phyloP scores from a whole-genome alignment of 2,888 invertebrate genomes.

The Lysandra coridon region DNA sequence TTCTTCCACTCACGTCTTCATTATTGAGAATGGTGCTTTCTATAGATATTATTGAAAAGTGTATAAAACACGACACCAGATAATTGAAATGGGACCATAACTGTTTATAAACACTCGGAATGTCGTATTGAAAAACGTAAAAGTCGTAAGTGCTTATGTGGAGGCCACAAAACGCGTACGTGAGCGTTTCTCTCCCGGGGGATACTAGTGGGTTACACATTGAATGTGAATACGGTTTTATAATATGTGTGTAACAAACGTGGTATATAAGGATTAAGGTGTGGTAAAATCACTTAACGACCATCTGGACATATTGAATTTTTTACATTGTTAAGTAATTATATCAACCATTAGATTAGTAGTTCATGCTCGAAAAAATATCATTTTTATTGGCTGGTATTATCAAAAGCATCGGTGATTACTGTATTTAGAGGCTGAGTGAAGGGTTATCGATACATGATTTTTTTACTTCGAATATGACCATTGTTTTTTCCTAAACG shows the following conservation, averaged over 20 bases:
- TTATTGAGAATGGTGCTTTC: too few species aligned
- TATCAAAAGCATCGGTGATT: too few species aligned
- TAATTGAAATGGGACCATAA: neutral
- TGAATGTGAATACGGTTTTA: neutral
- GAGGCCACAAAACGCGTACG: constrained; percentile 1
- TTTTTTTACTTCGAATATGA: too few species aligned
- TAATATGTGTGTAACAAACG: neutral
- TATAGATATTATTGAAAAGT: neutral
- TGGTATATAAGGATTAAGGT: neutral
- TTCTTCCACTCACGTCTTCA: too few species aligned
- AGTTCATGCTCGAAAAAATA: too few species aligned
- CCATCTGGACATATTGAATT: too few species aligned
- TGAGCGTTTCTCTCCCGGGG: neutral
- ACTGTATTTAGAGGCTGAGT: too few species aligned
- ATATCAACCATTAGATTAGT: too few species aligned
- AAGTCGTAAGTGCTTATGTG: neutral
- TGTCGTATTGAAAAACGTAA: constrained; percentile 6
- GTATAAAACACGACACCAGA: neutral
- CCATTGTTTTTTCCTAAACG: too few species aligned
- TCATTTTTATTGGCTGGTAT: too few species aligned
- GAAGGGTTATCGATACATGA: too few species aligned
- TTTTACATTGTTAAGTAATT: too few species aligned
- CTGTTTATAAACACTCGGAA: neutral
- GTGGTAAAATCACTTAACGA: neutral
- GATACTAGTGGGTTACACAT: neutral